phyloP scores from a whole-genome alignment of 1,140 invertebrate species.

The Musca vetustissima region DNA sequence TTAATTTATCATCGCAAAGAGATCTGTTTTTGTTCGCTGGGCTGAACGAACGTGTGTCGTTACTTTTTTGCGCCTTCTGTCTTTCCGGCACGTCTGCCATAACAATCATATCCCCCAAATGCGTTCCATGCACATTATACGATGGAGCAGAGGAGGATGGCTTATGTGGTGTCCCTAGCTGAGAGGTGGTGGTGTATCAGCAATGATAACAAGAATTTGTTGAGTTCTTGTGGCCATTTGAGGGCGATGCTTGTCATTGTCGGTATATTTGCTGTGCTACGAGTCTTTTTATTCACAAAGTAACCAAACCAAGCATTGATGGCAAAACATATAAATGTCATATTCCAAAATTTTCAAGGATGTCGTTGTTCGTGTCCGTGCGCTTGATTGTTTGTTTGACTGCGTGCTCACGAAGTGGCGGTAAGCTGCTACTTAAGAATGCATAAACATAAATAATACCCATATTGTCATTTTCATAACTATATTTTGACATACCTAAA shows the following conservation, averaged over 20 bases:
- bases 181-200: background rate
- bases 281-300: constrained; percentile 6
- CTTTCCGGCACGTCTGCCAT: background rate
- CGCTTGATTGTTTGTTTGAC: background rate
- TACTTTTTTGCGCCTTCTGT: constrained; percentile 31
- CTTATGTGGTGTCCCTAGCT: background rate
- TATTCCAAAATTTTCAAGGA: constrained; percentile 2
- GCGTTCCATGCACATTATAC: too few species aligned
- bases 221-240: constrained; percentile 29
- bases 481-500: constrained; percentile 20
- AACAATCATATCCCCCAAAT: too few species aligned
- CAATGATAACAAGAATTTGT: background rate
- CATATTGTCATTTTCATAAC: too few species aligned
- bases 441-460: constrained; percentile 4
- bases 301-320: background rate
- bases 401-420: background rate
- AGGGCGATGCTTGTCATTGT: constrained; percentile 30
- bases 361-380: too few species aligned
- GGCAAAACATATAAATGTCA: background rate
- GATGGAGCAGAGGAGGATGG: too few species aligned
- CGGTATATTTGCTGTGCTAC: too few species aligned
- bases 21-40: constrained; percentile 35
- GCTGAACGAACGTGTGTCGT: background rate
- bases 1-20: constrained; percentile 55
- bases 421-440: constrained; percentile 8